Base-by-base conservation (phyloP, 37 sponge, comb jelly and placozoan genomes). In the Petrosia ficiformis region DNA sequence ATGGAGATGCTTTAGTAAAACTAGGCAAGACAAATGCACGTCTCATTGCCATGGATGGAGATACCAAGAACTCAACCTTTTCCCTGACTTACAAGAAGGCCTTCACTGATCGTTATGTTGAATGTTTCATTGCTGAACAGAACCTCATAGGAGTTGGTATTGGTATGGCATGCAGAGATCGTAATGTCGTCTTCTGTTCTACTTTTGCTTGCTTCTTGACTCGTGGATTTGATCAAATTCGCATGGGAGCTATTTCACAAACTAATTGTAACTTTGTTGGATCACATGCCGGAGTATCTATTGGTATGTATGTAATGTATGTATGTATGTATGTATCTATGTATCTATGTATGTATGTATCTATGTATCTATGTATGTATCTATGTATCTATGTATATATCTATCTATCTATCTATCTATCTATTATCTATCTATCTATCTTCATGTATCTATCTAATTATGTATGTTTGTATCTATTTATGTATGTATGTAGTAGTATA, bases 61-160 rank as follows among this genome's bases (percentile, higher is more conserved):
- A 98, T 74, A 98, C 99, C n/a, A 98, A 98, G 73, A 98, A 98
- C 81, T 95, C 96, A 64, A 98, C 99, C 44, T 98, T 90, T 74
- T 77, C 99, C 44, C 86, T 95, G 42, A 95, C 93, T 54, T 98
- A 96, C 91, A 95, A 98, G 91, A 90, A 89, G 0, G 90, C 77
- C 57, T 92, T 84, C 82, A 85, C 86, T 28, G 99, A 98, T 16
- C 84, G 99, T 43, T 92, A 77, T 73, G 84, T 95, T 42, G 99
- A 98, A 82, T 98, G 99, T 77, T 98, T 95, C 84, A 94, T 98
- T 29, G 99, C 99, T 30, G 99, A 98, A 74, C 99, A 98, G 91
- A 98, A 98, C 73, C 70, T 98, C 63, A 88, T 89, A 19, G 95
- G 99, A 0, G 93, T 98, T 36, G 96, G 90, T 39, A 89, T 92